Evolutionary conservation across 2,888 invertebrate genomes (phyloP), one percentile per base, ranked within the genome.

Genomic region (Oligia fasciuncula): DNA sequence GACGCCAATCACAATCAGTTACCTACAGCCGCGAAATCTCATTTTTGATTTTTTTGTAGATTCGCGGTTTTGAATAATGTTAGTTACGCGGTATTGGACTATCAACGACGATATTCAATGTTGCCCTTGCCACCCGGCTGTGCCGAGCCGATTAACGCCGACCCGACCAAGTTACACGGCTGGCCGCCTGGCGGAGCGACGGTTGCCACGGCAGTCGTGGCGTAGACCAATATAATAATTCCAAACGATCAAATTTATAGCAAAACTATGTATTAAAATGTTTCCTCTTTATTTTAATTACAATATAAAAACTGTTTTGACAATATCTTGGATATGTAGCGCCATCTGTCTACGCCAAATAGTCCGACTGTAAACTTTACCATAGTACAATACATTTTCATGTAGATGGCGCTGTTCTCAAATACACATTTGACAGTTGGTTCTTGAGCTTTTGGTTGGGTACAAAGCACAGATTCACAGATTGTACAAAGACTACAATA

Each of bases 331-430:
- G 54, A 3, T 40, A 51, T 2, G 8, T 51, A 69, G 14, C 71
- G 73, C 70, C 80, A 76, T 70, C 76, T 73, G n/a, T 13, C 9
- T 11, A 11, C 57, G 1, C 13, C 57, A 60, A 29, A 9, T 14
- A 57, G 13, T 43, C 9, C 9, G 11, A 23, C n/a, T 49, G n/a
- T 35, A 51, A 60, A 40, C 51, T 62, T 49, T 68, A 35, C 9
- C 23, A 14, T 60, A 65, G n/a, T 54, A 23, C 17, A 23, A 40
- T 54, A 6, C 29, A n/a, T 57, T n/a, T 66, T 40, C n/a, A 65
- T 62, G 40, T 82, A 85, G 84, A 85, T 75, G 84, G 85, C 85
- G 85, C 76, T 78, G 19, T 65, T 76, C 14, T 49, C 2, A 51
- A 75, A 29, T 63, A 49, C 60, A n/a, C 17, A 40, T 73, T 68